Evolutionary conservation across 2,888 invertebrate species (phyloP).

Genomic region (Tineola bisselliella): DNA sequence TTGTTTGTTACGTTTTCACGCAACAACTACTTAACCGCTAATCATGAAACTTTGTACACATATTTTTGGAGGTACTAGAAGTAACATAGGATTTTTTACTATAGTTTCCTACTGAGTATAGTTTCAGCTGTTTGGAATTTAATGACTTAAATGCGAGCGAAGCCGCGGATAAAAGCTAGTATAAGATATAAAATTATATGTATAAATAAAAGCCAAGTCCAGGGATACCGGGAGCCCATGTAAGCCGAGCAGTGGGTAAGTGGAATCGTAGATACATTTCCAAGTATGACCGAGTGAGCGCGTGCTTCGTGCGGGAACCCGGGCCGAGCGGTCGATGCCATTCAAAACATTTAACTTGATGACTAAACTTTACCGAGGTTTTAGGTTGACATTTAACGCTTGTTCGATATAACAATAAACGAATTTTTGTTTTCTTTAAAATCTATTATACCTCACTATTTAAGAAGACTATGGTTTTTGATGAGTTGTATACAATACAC

Average conservation of each 20-base stretch:
- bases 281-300: conserved; percentile 57
- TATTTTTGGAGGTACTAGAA: too few relatives aligned
- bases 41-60: too few relatives aligned
- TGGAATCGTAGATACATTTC: conserved; percentile 65
- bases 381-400: background rate
- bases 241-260: conserved; percentile 38
- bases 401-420: background rate
- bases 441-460: too few relatives aligned
- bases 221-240: background rate
- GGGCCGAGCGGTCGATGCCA: conserved; percentile 9
- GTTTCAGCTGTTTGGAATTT: too few relatives aligned
- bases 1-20: too few relatives aligned
- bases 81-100: too few relatives aligned
- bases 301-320: conserved; percentile 13
- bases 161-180: too few relatives aligned
- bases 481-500: background rate
- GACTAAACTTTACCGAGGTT: background rate
- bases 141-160: too few relatives aligned
- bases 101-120: too few relatives aligned
- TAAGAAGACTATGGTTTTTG: background rate
- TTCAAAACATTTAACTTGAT: conserved; percentile 3
- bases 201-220: background rate
- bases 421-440: background rate
- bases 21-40: too few relatives aligned
- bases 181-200: background rate